Conservation (phyloP, 2,113 vertebrate species). For the Toxostoma redivivum region DNA sequence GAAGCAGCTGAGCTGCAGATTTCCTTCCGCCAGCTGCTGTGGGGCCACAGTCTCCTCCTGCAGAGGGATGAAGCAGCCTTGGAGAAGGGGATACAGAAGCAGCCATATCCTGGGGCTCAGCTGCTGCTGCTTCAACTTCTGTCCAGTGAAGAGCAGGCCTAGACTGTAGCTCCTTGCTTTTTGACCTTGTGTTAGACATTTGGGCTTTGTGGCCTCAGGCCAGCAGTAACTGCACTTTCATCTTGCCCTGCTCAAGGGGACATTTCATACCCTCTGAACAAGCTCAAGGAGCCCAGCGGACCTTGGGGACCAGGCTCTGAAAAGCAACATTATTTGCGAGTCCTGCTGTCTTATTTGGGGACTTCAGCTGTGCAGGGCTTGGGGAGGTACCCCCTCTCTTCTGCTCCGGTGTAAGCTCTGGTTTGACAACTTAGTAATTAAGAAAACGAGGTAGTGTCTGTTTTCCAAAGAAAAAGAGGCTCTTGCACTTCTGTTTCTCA, state of each 20-base stretch:
- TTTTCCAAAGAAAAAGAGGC: background rate
- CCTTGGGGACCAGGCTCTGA: background rate
- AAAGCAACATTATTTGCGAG: background rate
- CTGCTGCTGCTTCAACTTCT: background rate
- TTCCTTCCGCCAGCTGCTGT: background rate
- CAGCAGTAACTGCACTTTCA: conserved; percentile 6
- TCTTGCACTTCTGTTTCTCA: background rate
- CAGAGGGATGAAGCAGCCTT: background rate
- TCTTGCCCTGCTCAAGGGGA: background rate
- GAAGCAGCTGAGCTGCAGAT: conserved; percentile 12
- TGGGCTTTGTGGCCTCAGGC: background rate
- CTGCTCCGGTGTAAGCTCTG: background rate
- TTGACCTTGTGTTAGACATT: background rate
- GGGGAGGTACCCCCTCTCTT: background rate
- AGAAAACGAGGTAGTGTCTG: background rate
- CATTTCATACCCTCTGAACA: background rate
- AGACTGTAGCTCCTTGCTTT: background rate
- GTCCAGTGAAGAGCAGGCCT: background rate
- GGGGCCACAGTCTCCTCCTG: background rate
- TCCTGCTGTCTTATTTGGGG: background rate
- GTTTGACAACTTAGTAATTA: background rate
- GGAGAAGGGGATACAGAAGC: background rate
- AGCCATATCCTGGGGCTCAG: background rate
- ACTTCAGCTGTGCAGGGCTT: background rate
- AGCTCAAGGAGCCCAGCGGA: background rate